phyloP scores from a whole-genome alignment of 2,888 invertebrate species.

The Phalera bucephala region DNA sequence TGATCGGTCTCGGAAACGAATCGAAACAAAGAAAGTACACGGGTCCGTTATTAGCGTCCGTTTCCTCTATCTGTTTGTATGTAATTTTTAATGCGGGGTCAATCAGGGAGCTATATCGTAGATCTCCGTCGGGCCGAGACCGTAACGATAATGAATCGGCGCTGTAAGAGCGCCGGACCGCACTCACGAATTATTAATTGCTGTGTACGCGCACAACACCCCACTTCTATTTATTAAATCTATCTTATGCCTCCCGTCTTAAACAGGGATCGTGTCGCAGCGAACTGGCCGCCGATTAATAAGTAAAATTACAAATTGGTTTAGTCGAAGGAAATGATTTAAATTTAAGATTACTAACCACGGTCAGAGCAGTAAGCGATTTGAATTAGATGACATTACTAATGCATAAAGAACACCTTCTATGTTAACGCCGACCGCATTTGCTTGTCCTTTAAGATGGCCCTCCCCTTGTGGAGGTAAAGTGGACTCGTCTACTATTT shows the following conservation, averaged over 20 bases:
- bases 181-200: slow-evolving; percentile 83
- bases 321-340: slow-evolving; percentile 31
- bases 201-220: slow-evolving; percentile 49
- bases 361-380: slow-evolving; percentile 65
- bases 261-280: slow-evolving; percentile 17
- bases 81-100: slow-evolving; percentile 84
- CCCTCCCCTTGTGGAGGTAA: slow-evolving; percentile 63
- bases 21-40: slow-evolving; percentile 70
- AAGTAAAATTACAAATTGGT: slow-evolving; percentile 12
- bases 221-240: slow-evolving; percentile 47
- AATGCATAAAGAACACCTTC: slow-evolving; percentile 75
- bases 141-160: slow-evolving; percentile 81
- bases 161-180: slow-evolving; percentile 76
- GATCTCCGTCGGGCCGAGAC: slow-evolving; percentile 73
- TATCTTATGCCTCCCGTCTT: slow-evolving; percentile 28
- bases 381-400: slow-evolving; percentile 77
- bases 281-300: slow-evolving; percentile 12
- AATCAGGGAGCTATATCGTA: slow-evolving; percentile 81
- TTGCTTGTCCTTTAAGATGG: slow-evolving; percentile 73
- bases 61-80: slow-evolving; percentile 70
- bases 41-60: slow-evolving; percentile 58
- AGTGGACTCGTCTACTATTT: slow-evolving; percentile 70
- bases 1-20: slow-evolving; percentile 66
- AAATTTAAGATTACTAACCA: slow-evolving; percentile 55
- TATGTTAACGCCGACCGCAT: slow-evolving; percentile 60